Evolutionary conservation across 2,113 vertebrate species (phyloP), one percentile per base, ranked within the genome.

Genomic region (Ardeotis arabs): DNA sequence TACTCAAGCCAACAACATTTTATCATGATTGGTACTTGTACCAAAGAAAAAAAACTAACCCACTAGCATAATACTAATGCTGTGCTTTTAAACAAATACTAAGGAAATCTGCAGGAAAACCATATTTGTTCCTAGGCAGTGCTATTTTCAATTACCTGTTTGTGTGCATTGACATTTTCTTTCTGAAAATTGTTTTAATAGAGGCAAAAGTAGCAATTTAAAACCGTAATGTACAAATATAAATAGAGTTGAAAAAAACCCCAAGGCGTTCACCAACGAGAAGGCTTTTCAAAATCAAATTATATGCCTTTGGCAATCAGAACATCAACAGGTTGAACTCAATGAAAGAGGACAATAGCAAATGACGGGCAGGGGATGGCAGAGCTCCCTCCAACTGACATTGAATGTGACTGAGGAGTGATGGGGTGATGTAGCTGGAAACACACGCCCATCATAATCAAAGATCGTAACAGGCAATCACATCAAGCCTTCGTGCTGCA

Each of bases 151-250:
- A 91, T 96, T 92, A 94, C 89, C 77, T 93, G 58, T 80, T 91
- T 85, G 59, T 89, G 93, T 77, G 94, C 68, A 76, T 55, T 95
- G 87, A 80, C 84, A 92, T 96, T 96, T 96, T 93, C 66, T 79
- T 94, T 84, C 67, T 82, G 81, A 92, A 95, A 87, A 91, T 60
- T 89, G 59, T 91, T 95, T 96, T 95, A 96, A 96, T 95, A 89
- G 89, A 96, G 66, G 75, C 62, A 45, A 87, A 83, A 89, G 87
- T 83, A 96, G 91, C 81, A 91, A 96, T 97, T 95, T 95, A 63
- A 80, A 94, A 91, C 91, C 23, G 62, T 76, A 92, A 82, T 74
- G 87, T 62, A 76, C 59, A 85, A 94, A 94, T 96, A 58, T 87
- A 95, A 96, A 95, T 80, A 95, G 84, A 95, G 55, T 68, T 85